phyloP scores from a whole-genome alignment of 2,113 vertebrate species.

The Brachionichthys hirsutus region DNA sequence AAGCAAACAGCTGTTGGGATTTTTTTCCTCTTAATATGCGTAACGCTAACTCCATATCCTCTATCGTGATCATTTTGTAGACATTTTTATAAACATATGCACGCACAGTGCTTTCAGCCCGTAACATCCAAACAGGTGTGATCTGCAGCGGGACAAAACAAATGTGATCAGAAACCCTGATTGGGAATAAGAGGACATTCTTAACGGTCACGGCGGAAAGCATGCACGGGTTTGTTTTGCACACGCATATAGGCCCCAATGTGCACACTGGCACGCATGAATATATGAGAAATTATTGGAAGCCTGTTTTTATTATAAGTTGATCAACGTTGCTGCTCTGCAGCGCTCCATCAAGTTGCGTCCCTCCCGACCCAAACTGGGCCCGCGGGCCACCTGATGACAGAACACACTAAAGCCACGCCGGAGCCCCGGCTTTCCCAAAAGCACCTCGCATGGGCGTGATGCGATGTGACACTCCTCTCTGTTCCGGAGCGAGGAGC shows the following conservation, averaged over 20 bases:
- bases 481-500: slow-evolving; percentile 79
- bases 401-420: slow-evolving; percentile 57
- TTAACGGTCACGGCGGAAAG: slow-evolving; percentile 55
- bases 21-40: slow-evolving; percentile 75
- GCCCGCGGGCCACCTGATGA: slow-evolving; percentile 54
- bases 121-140: slow-evolving; percentile 31
- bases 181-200: slow-evolving; percentile 46
- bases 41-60: slow-evolving; percentile 18
- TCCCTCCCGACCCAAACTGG: slow-evolving; percentile 2
- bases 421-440: slow-evolving; percentile 45
- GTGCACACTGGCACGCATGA: too few relatives aligned
- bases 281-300: too few relatives aligned
- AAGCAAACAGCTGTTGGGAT: slow-evolving; percentile 87
- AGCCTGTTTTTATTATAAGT: not conserved
- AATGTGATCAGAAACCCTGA: slow-evolving; percentile 33
- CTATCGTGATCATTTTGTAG: slow-evolving; percentile 43
- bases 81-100: not conserved
- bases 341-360: slow-evolving; percentile 7
- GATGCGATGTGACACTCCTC: slow-evolving; percentile 58
- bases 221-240: slow-evolving; percentile 6
- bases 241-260: too few relatives aligned
- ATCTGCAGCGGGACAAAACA: slow-evolving; percentile 19
- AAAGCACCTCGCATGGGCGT: slow-evolving; percentile 56
- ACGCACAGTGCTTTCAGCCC: not conserved
- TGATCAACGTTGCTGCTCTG: not conserved